Conservation (phyloP, 2,888 invertebrate genomes). For the Protonemura montana region DNA sequence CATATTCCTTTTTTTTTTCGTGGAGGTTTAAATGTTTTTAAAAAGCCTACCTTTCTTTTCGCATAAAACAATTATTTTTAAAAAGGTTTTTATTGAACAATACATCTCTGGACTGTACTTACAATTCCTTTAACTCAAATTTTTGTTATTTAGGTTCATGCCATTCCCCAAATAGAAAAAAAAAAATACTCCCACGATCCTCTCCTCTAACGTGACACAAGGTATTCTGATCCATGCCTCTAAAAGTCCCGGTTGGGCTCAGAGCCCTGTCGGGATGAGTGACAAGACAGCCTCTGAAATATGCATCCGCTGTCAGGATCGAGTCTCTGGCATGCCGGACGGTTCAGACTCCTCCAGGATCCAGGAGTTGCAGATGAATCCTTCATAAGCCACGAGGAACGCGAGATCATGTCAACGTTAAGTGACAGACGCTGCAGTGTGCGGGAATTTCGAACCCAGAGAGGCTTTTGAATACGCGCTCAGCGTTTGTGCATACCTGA, state of each 20-base stretch:
- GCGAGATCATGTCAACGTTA: background rate
- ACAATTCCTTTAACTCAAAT: background rate
- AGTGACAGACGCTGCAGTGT: background rate
- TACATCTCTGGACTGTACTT: too few species aligned
- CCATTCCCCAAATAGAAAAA: background rate
- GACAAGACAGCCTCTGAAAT: conserved; percentile 45
- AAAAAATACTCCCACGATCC: background rate
- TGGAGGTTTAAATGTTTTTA: too few species aligned
- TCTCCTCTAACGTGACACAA: background rate
- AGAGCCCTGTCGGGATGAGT: conserved; percentile 20
- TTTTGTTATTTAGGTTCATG: background rate
- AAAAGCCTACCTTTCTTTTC: too few species aligned
- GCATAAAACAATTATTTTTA: too few species aligned
- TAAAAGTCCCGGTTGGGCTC: background rate
- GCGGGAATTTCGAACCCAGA: background rate
- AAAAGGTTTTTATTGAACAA: too few species aligned
- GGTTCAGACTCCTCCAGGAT: background rate
- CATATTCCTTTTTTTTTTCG: too few species aligned
- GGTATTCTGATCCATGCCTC: background rate
- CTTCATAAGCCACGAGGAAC: conserved; percentile 45
- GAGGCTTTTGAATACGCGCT: too few species aligned
- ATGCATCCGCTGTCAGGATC: conserved; percentile 49
- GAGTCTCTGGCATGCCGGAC: background rate
- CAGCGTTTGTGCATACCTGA: background rate
- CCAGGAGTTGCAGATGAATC: conserved; percentile 43